phyloP scores from a whole-genome alignment of 2,113 vertebrate species.

The Anolis sagrei region DNA sequence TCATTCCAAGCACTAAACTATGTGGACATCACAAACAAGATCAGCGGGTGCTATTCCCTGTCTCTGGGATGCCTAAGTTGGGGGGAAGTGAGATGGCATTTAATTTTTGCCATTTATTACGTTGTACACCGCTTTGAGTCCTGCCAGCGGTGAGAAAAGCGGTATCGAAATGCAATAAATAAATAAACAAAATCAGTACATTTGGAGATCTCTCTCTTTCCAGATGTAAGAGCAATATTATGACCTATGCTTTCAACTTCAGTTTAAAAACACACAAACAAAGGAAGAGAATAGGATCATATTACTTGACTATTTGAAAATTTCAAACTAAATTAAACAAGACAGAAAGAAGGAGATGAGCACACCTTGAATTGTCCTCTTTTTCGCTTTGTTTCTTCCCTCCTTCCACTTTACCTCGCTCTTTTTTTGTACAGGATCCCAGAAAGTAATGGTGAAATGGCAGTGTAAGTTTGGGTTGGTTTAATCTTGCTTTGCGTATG shows the following conservation, averaged over 20 bases:
- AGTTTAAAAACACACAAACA: background rate
- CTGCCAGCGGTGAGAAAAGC: too few relatives aligned
- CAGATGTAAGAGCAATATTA: background rate
- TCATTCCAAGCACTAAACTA: too few relatives aligned
- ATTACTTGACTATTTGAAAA: background rate
- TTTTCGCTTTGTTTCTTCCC: slow-evolving; percentile 70
- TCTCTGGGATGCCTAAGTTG: too few relatives aligned
- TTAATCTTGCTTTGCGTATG: slow-evolving; percentile 82
- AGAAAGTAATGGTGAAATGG: slow-evolving; percentile 82
- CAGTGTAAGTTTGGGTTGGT: slow-evolving; percentile 74
- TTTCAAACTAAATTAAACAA: slow-evolving; percentile 12
- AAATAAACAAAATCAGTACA: too few relatives aligned
- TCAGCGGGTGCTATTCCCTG: too few relatives aligned
- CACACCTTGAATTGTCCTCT: slow-evolving; percentile 77
- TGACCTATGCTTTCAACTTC: background rate
- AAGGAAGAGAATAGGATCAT: background rate
- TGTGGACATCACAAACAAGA: too few relatives aligned
- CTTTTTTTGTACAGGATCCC: slow-evolving; percentile 79
- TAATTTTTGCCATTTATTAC: too few relatives aligned
- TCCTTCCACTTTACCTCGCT: slow-evolving; percentile 79
- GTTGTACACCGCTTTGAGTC: too few relatives aligned
- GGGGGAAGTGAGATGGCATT: too few relatives aligned
- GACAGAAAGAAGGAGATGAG: slow-evolving; percentile 46
- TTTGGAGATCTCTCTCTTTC: background rate
- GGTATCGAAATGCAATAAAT: too few relatives aligned